Conservation (phyloP, 2,113 vertebrate species). For the Hyla sarda region DNA sequence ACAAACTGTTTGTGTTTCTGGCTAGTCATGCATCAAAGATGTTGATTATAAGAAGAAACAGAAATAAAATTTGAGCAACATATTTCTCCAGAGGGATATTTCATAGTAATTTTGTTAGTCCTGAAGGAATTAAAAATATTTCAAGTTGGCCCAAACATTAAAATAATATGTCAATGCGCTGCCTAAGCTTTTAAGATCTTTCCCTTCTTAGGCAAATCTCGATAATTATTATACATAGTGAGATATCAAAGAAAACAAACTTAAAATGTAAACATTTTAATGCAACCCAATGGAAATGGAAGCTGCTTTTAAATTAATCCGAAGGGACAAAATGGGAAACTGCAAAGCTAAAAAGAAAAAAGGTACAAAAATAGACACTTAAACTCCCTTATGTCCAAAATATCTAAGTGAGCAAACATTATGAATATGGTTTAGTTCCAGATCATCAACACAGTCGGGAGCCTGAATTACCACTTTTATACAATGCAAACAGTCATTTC, state of each 20-base stretch:
- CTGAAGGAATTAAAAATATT: conserved; percentile 28
- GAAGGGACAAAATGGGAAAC: conserved; percentile 24
- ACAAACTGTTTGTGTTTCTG: conserved; percentile 38
- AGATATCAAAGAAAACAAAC: conserved; percentile 44
- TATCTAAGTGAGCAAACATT: conserved; percentile 29
- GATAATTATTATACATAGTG: conserved; percentile 13
- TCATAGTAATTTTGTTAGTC: conserved; percentile 19
- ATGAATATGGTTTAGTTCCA: conserved; percentile 43
- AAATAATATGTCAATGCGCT: conserved; percentile 20
- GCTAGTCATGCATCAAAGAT: conserved; percentile 25
- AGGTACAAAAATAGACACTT: conserved; percentile 19
- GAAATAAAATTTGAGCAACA: conserved; percentile 34
- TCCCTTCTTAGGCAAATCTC: conserved; percentile 26
- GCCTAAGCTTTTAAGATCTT: conserved; percentile 40
- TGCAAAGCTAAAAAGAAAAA: conserved; percentile 55
- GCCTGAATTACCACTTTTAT: conserved; percentile 49
- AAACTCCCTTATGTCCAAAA: conserved; percentile 21
- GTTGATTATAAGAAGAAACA: conserved; percentile 31
- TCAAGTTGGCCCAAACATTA: conserved; percentile 26
- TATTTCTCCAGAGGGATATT: conserved; percentile 37
- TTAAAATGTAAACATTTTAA: conserved; percentile 10
- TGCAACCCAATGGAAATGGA: conserved; percentile 29
- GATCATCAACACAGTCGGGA: conserved; percentile 15
- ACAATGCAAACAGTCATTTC: conserved; percentile 51
- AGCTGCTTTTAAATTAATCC: conserved; percentile 36